Evolutionary conservation across 1,140 invertebrate genomes (phyloP).

Genomic region (Trypoxylus dichotomus): DNA sequence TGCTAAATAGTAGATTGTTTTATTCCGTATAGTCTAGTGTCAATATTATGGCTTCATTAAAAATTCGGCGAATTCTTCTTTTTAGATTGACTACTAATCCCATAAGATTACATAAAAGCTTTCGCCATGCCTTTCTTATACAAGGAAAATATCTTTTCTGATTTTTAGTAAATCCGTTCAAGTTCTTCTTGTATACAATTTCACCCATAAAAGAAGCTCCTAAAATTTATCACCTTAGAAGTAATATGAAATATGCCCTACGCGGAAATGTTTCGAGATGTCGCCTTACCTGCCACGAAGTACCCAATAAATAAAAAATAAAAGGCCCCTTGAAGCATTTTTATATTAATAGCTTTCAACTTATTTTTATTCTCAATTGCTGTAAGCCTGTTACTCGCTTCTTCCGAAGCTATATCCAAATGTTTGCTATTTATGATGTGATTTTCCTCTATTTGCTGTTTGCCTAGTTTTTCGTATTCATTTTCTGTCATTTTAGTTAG

Average conservation of each 20-base stretch:
- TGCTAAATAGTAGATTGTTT: neutral
- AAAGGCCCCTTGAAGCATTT: constrained; percentile 68
- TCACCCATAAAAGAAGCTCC: constrained; percentile 19
- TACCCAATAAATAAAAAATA: constrained; percentile 64
- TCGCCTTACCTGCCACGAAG: constrained; percentile 54
- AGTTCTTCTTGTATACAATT: constrained; percentile 32
- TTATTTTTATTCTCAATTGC: constrained; percentile 49
- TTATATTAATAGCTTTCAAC: constrained; percentile 63
- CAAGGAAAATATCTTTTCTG: neutral
- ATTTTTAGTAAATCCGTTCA: neutral
- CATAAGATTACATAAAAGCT: constrained; percentile 29
- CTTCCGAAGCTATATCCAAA: constrained; percentile 35
- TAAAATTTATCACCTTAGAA: constrained; percentile 12
- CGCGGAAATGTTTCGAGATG: neutral
- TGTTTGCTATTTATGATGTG: constrained; percentile 30
- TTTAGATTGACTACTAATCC: constrained; percentile 31
- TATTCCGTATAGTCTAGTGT: constrained; percentile 50
- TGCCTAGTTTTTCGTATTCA: constrained; percentile 67
- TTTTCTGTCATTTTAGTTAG: constrained; percentile 70
- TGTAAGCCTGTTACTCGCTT: constrained; percentile 45
- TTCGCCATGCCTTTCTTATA: constrained; percentile 33
- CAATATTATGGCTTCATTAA: constrained; percentile 46
- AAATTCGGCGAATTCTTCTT: constrained; percentile 38
- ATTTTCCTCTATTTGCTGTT: constrained; percentile 53
- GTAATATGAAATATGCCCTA: neutral